phyloP scores from a whole-genome alignment of 2,888 invertebrate species.

The Agrilus mali region DNA sequence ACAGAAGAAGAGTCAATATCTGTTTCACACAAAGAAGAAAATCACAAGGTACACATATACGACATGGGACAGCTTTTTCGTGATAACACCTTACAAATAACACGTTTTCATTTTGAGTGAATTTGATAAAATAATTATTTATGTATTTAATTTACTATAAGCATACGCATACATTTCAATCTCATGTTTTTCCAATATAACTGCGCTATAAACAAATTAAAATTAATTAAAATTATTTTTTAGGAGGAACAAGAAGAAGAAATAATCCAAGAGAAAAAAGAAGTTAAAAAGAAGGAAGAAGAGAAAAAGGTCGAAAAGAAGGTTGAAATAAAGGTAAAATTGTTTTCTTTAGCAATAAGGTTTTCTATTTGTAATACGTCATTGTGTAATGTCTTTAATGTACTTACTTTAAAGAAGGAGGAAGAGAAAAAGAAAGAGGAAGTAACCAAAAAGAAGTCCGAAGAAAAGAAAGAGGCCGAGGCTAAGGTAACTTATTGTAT shows the following conservation, averaged over 20 bases:
- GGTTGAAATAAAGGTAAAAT: conserved; percentile 22
- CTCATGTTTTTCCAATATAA: too few relatives aligned
- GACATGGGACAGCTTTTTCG: too few relatives aligned
- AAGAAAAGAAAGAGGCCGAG: conserved; percentile 20
- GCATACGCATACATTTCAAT: neutral
- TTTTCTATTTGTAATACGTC: neutral
- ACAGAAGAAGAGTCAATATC: conserved; percentile 22
- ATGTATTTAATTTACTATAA: too few relatives aligned
- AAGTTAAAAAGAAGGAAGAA: conserved; percentile 38
- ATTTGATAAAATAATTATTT: neutral
- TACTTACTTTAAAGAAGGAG: conserved; percentile 2
- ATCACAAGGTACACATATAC: conserved; percentile 16
- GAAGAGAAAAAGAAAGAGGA: conserved; percentile 6
- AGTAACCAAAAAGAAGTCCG: conserved; percentile 15
- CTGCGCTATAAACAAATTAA: neutral
- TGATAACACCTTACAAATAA: neutral
- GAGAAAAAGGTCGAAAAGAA: conserved; percentile 17
- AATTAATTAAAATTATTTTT: conserved; percentile 4
- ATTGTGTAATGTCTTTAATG: conserved; percentile 3
- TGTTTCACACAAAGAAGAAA: conserved; percentile 19
- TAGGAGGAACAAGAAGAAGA: conserved; percentile 2
- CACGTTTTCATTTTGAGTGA: neutral
- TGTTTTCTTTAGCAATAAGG: neutral
- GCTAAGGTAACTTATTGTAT: conserved; percentile 12
- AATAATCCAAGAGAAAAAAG: conserved; percentile 35